phyloP scores from a whole-genome alignment of 2,797 vertebrate genomes.

The Lagocephalus sceleratus region DNA sequence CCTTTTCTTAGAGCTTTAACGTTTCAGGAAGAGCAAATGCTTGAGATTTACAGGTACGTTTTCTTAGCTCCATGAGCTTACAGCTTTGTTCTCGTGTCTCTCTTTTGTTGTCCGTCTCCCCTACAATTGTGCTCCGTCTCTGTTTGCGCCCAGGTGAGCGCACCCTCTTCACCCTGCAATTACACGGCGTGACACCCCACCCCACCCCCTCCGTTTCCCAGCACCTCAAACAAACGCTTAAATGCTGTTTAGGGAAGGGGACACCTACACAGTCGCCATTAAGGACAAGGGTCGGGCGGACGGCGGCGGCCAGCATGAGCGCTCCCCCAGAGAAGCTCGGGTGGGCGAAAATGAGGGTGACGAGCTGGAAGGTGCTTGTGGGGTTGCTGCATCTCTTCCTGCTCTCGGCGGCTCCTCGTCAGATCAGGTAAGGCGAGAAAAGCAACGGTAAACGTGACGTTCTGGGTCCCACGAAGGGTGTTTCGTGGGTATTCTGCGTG shows the following conservation, averaged over 20 bases:
- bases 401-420: constrained; percentile 46
- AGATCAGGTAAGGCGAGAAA: constrained; percentile 47
- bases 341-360: constrained; percentile 53
- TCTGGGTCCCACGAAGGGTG: constrained; percentile 27
- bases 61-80: no score
- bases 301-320: constrained; percentile 41
- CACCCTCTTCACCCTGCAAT: constrained; percentile 50
- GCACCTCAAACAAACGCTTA: constrained; percentile 25
- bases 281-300: background rate
- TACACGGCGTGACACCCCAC: constrained; percentile 32
- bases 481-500: constrained; percentile 40
- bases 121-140: constrained; percentile 16
- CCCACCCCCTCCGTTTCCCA: background rate
- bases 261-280: constrained; percentile 15
- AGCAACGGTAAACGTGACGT: background rate
- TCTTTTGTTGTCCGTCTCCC: constrained; percentile 17
- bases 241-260: constrained; percentile 22
- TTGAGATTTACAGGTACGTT: no score
- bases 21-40: no score
- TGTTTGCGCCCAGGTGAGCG: constrained; percentile 36
- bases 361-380: constrained; percentile 31
- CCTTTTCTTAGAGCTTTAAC: no score
- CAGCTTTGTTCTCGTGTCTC: background rate
- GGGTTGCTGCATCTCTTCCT: constrained; percentile 33
- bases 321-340: constrained; percentile 5